phyloP scores from a whole-genome alignment of 2,113 vertebrate species.

The human region DNA sequence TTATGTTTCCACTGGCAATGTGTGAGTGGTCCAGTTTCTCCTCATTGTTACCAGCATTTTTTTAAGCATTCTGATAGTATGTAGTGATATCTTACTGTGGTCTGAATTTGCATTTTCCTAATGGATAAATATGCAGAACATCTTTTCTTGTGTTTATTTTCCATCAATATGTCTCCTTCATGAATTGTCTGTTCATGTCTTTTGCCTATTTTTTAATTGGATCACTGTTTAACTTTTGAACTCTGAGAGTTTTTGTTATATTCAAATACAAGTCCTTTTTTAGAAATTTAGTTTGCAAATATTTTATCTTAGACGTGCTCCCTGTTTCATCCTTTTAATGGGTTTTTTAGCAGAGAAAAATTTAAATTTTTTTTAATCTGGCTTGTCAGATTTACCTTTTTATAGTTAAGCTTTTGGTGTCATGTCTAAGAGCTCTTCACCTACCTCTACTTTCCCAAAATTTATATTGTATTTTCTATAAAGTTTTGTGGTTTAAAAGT shows the following conservation, averaged over 20 bases:
- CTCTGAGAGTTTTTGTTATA: background rate
- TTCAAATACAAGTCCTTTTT: background rate
- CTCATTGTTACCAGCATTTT: background rate
- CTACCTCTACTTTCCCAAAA: background rate
- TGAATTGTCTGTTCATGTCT: background rate
- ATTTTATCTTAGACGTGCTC: background rate
- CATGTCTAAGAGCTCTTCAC: background rate
- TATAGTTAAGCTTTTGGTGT: background rate
- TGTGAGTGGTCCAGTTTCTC: background rate
- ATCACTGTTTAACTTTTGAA: background rate
- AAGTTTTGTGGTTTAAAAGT: background rate
- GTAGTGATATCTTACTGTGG: background rate
- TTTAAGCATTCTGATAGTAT: background rate
- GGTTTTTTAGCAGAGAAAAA: background rate
- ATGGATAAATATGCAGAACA: background rate
- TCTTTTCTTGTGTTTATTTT: background rate
- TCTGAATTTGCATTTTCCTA: background rate
- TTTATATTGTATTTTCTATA: background rate
- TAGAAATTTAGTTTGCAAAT: background rate
- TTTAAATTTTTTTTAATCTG: background rate
- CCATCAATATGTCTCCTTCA: background rate
- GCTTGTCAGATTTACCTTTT: background rate
- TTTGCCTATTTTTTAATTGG: background rate
- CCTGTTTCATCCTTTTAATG: background rate
- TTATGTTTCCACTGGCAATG: background rate